Base-by-base conservation (phyloP, 2,888 invertebrate genomes). In the Schrankia costaestrigalis region DNA sequence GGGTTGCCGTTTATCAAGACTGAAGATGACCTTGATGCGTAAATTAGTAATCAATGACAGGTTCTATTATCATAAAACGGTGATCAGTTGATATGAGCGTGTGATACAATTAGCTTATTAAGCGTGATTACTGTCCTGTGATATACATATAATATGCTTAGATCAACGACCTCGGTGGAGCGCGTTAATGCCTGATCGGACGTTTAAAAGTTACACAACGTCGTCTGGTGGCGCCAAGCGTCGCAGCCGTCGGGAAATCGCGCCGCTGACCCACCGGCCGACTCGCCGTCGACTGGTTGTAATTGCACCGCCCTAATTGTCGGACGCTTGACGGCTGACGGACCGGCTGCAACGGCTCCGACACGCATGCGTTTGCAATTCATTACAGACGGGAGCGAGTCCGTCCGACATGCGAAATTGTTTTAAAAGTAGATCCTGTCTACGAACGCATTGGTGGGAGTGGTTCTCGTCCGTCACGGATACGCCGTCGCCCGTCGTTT, bases 301-400 rank as follows among this genome's bases (percentile, higher is more conserved):
- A 79, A 84, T 85, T 83, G 80, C 79, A 67, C 67, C 78, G 86
- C 75, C 83, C 85, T 83, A 81, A 81, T 84, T 84, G 80, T 78
- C 58, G 65, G 62, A 60, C 55, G 61, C 46, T 61, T 56, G 74
- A 68, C 66, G 69, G 64, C 67, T 72, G 78, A 73, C 65, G 66
- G 69, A 67, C 68, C 63, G 63, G 63, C 63, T 53, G 53, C 50
- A 40, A 46, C 60, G 59, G 62, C 58, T 51, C 49, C 46, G 42
- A 52, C 44, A 56, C 53, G 71, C 76, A 68, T 71, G 72, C 71
- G 70, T 74, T 77, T 78, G 77, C 80, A 75, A 80, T 80, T 78
- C 76, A 81, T 78, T 79, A 78, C 60, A 48, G 54, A 50, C 58
- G 50, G 56, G 59, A 58, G 59, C 53, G 46, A 53, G 55, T 48